phyloP scores from a whole-genome alignment of 1,140 invertebrate genomes.

The Bombyx mandarina region DNA sequence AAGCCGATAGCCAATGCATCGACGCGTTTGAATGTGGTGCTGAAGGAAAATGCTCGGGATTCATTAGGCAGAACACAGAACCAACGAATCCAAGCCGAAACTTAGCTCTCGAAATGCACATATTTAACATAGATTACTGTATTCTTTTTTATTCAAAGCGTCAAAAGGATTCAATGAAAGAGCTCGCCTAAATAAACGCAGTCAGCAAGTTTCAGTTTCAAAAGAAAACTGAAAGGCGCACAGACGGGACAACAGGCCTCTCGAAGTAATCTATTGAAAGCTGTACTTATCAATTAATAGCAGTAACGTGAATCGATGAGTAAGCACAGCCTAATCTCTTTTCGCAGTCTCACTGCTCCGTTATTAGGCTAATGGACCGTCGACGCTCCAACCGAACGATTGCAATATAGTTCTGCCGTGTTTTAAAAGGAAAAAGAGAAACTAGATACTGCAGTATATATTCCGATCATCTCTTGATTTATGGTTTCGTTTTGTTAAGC shows the following conservation, averaged over 20 bases:
- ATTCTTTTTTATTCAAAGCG: too few relatives aligned
- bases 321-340: slow-evolving; percentile 51
- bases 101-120: too few relatives aligned
- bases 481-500: background rate
- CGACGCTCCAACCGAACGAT: slow-evolving; percentile 17
- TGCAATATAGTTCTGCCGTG: slow-evolving; percentile 10
- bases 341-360: slow-evolving; percentile 45
- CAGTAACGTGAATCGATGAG: slow-evolving; percentile 43
- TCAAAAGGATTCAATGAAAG: too few relatives aligned
- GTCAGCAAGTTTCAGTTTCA: too few relatives aligned
- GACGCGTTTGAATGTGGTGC: too few relatives aligned
- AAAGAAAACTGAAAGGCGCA: background rate
- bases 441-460: slow-evolving; percentile 6
- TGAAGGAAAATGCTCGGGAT: too few relatives aligned
- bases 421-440: slow-evolving; percentile 19
- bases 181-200: too few relatives aligned
- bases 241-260: background rate
- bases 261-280: background rate
- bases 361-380: slow-evolving; percentile 55
- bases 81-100: too few relatives aligned
- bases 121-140: too few relatives aligned
- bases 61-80: too few relatives aligned
- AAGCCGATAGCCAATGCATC: too few relatives aligned
- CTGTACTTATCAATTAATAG: slow-evolving; percentile 44
- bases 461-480: background rate